Conservation (phyloP, 2,888 invertebrate genomes). For the Gnatocerus cornutus region DNA sequence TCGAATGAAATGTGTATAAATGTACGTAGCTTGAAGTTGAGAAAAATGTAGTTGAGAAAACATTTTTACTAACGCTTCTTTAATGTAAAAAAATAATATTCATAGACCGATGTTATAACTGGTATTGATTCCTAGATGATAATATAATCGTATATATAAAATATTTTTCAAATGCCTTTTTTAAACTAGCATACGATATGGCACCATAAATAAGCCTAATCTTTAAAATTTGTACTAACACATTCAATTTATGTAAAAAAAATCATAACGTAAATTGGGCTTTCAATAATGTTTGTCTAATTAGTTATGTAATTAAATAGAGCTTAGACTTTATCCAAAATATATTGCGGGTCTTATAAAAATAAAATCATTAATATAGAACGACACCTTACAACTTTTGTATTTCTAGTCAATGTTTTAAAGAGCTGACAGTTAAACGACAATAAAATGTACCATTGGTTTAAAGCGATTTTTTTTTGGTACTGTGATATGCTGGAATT, state of each 20-base stretch:
- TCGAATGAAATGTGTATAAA: constrained; percentile 51
- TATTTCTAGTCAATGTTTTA: constrained; percentile 63
- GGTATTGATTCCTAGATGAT: constrained; percentile 69
- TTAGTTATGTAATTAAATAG: constrained; percentile 58
- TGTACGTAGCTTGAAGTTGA: constrained; percentile 49
- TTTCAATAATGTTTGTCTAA: constrained; percentile 63
- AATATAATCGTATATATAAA: constrained; percentile 62
- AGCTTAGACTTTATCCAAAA: constrained; percentile 55
- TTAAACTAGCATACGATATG: constrained; percentile 60
- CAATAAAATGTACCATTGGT: constrained; percentile 61
- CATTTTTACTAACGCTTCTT: constrained; percentile 65
- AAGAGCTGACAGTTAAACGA: constrained; percentile 61
- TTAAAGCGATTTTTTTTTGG: constrained; percentile 58
- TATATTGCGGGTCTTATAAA: constrained; percentile 57
- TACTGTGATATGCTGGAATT: constrained; percentile 63
- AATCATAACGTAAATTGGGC: constrained; percentile 63
- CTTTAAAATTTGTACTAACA: constrained; percentile 59
- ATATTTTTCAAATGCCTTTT: constrained; percentile 70
- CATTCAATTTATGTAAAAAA: constrained; percentile 59
- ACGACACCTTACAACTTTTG: constrained; percentile 50
- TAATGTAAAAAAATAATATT: constrained; percentile 58
- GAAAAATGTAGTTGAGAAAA: constrained; percentile 52
- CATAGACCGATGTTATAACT: constrained; percentile 57
- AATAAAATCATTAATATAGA: constrained; percentile 41
- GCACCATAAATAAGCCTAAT: constrained; percentile 56